These are phyloP conservation scores for Hirtodrosophila alboralis DNA, from an alignment of 2,888 invertebrate genomes.

Conservation along the genomic window DNA sequence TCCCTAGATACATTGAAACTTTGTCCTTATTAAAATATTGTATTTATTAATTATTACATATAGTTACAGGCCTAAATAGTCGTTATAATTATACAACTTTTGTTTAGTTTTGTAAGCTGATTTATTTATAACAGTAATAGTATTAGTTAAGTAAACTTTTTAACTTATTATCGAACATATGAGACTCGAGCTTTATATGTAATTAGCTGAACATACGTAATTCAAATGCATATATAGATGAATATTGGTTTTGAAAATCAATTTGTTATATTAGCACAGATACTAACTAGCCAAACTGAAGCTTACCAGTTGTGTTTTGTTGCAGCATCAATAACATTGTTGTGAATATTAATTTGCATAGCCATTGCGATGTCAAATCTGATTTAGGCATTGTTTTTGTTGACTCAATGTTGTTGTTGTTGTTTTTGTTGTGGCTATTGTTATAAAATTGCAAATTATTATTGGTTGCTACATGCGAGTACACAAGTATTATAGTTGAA, in stretches of 20 bases:
- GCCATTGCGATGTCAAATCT: slow-evolving; percentile 31
- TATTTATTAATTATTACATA: too few relatives aligned
- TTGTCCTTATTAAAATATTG: too few relatives aligned
- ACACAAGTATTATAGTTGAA: too few relatives aligned
- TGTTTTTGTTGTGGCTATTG: slow-evolving; percentile 1
- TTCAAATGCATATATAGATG: slow-evolving; percentile 5
- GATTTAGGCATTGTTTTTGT: slow-evolving; percentile 54
- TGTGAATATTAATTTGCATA: slow-evolving; percentile 57
- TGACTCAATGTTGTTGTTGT: slow-evolving; percentile 18
- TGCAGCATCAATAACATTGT: slow-evolving; percentile 57
- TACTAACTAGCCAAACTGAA: neutral
- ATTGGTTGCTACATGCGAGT: slow-evolving; percentile 14
- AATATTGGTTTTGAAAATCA: slow-evolving; percentile 7
- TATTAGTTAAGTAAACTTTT: too few relatives aligned
- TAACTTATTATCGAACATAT: too few relatives aligned
- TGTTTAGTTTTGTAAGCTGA: too few relatives aligned
- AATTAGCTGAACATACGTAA: slow-evolving; percentile 8
- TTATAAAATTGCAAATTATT: slow-evolving; percentile 33
- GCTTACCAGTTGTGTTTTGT: slow-evolving; percentile 60
- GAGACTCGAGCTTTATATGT: neutral
- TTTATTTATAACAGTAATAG: too few relatives aligned
- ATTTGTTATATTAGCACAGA: slow-evolving; percentile 8
- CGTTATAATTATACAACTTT: neutral
- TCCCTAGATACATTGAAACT: too few relatives aligned
- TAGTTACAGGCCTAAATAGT: too few relatives aligned